Conservation (phyloP, 2,888 invertebrate genomes). For the Drosophila cyrtoloma region DNA sequence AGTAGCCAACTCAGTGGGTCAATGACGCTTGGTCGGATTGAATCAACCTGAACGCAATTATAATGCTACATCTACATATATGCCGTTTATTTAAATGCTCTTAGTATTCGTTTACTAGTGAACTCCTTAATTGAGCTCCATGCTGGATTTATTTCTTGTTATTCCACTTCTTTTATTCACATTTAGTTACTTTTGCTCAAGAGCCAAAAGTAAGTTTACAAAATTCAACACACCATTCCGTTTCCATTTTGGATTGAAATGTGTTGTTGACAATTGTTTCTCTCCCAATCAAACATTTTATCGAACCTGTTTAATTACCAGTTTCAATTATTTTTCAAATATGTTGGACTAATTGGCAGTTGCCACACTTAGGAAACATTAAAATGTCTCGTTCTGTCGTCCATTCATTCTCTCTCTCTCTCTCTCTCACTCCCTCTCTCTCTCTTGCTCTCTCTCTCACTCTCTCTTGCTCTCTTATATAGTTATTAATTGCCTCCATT, state of each 20-base stretch:
- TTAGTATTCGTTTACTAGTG: background rate
- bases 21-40: background rate
- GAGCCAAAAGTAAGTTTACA: background rate
- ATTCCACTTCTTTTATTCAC: background rate
- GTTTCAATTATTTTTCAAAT: background rate
- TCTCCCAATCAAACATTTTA: background rate
- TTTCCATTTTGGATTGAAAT: background rate
- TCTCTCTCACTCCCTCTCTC: background rate
- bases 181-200: background rate
- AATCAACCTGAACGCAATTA: background rate
- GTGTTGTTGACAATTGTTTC: background rate
- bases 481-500: too few relatives aligned
- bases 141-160: background rate
- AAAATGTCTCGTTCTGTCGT: background rate
- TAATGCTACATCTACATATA: background rate
- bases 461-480: background rate
- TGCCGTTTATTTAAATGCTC: background rate
- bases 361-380: background rate
- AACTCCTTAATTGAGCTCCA: background rate
- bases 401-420: background rate
- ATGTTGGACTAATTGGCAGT: background rate
- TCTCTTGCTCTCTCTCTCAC: background rate
- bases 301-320: background rate
- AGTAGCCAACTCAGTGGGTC: constrained; percentile 11
- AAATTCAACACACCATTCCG: background rate